A percentile compares a stretch with the other conserved stretches of the same genome.
phyloP scores from a whole-genome alignment of 2,888 invertebrate genomes.

The Meloe dianella region DNA sequence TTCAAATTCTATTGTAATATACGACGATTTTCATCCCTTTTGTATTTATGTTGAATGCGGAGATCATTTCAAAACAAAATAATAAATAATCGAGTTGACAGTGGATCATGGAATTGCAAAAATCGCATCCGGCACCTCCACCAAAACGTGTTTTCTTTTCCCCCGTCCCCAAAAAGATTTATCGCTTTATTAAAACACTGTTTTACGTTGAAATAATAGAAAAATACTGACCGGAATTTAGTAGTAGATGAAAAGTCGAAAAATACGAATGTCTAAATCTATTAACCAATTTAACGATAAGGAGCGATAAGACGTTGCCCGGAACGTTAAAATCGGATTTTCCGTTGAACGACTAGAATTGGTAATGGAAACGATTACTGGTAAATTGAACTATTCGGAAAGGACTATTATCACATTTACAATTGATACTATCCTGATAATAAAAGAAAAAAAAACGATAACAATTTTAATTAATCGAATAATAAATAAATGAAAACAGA shows the following conservation, averaged over 20 bases:
- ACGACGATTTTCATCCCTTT: conserved; percentile 14
- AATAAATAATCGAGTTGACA: neutral
- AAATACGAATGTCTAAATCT: conserved; percentile 37
- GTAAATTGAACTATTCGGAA: conserved; percentile 51
- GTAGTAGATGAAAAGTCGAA: neutral
- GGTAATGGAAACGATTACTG: conserved; percentile 56
- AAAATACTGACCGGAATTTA: no score
- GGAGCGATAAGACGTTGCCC: conserved; percentile 42
- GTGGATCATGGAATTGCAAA: neutral
- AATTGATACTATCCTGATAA: conserved; percentile 28
- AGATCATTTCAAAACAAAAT: neutral
- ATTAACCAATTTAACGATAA: conserved; percentile 48
- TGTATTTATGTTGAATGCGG: conserved; percentile 23
- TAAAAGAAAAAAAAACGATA: neutral
- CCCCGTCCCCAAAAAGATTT: no score
- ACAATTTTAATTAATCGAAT: no score
- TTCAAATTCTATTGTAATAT: conserved; percentile 31
- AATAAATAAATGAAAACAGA: no score
- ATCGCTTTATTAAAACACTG: no score
- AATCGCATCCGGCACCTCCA: neutral
- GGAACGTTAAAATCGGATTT: conserved; percentile 54
- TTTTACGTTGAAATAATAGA: no score
- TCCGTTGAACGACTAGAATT: conserved; percentile 57
- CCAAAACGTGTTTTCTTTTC: no score
- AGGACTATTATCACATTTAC: conserved; percentile 44